These are phyloP conservation scores for Rynchops niger DNA, from an alignment of 2,113 vertebrate species.

Conservation along the genomic window DNA sequence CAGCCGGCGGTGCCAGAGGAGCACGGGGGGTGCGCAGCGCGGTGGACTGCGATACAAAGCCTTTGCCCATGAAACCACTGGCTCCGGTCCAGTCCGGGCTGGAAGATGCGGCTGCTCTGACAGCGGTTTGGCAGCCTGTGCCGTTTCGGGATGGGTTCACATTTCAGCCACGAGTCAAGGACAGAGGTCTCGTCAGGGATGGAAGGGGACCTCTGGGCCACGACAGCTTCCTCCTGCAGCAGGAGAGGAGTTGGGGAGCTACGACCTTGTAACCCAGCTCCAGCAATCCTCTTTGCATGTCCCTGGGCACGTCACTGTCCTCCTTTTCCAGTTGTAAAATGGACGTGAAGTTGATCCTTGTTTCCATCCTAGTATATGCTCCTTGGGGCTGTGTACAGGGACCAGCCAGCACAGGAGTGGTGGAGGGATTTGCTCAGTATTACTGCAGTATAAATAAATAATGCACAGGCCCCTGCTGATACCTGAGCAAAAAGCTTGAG, in stretches of 20 bases:
- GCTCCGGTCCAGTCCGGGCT: background rate
- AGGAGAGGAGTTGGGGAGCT: background rate
- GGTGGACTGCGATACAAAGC: background rate
- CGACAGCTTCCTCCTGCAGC: background rate
- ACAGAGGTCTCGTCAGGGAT: background rate
- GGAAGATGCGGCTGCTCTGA: background rate
- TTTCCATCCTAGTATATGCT: background rate
- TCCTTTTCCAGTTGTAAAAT: background rate
- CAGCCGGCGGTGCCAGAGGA: background rate
- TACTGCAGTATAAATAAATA: background rate
- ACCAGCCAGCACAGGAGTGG: background rate
- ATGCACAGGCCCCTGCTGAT: background rate
- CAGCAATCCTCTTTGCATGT: background rate
- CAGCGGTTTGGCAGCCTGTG: background rate
- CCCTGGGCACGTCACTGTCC: background rate
- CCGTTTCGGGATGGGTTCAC: background rate
- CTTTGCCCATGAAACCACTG: background rate
- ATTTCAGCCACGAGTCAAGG: background rate
- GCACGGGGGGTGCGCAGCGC: fast-evolving
- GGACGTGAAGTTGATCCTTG: background rate
- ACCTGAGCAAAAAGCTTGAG: background rate
- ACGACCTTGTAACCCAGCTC: background rate
- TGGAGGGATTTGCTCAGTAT: background rate
- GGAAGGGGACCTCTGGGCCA: background rate
- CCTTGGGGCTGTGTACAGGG: background rate